Evolutionary conservation across 1,140 invertebrate genomes (phyloP), one percentile per base, ranked within the genome.

Genomic region (Drosophila pectinifera): DNA sequence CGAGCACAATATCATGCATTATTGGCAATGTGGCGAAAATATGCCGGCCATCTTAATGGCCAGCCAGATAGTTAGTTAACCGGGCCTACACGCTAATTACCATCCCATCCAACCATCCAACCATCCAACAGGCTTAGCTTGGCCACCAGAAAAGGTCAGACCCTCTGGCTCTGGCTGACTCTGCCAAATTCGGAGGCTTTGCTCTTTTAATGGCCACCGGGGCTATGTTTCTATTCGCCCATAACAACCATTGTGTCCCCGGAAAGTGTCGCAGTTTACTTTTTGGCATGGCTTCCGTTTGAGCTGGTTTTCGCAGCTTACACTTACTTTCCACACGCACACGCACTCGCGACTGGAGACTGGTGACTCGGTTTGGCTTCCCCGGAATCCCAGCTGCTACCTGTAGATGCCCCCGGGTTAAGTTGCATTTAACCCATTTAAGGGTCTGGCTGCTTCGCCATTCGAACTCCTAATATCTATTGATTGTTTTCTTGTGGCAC

Each of bases 261-360:
- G 63, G 63, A 63, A 67, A 67, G 58, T 67, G 64, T 67, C 43
- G 62, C 62, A 62, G 56, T 62, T 64, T 62, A 64, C 20, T 34
- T 36, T 67, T 63, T 46, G 58, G 58, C 59, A 68, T 65, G 59
- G 64, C 64, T 68, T 68, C 64, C 64, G 64, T 68, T 68, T 68
- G 36, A 41, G 64, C 64, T 68, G 43, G 58, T 68, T 68, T 34
- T 34, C 8, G 58, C 45, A 22, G 62, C 48, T 64, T 63, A 49
- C 59, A 64, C 34, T 65, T 68, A 51, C 64, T 65, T 64, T 68
- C 64, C 45, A 68, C 64, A 64, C 18, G 6, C 42, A 22, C 31
- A 10, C n/a, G 46, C n/a, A n/a, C 8, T 31, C n/a, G 11, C 0
- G 28, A 10, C 28, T 28, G 26, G 26, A 0, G 26, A 2, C 26